Base-by-base conservation (phyloP, 1,140 invertebrate genomes). In the Nephila pilipes region DNA sequence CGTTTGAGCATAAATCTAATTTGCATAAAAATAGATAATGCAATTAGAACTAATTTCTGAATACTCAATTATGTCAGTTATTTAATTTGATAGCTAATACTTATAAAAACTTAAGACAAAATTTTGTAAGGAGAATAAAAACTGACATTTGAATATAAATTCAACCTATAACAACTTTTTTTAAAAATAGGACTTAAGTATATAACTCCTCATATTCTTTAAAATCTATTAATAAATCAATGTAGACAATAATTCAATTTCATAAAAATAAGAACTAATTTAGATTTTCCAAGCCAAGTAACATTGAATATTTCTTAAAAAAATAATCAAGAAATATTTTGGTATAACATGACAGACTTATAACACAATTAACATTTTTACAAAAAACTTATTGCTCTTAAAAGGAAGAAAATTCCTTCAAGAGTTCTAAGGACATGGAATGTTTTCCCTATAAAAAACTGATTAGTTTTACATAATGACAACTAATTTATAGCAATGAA, bases 371-470 rank as follows among this genome's bases (percentile, higher is more conserved):
- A 18, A 75, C 69, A 75, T 16, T 29, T 18, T 18, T 32, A 69
- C 25, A 75, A 75, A 75, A 69, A 65, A 32, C 69, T 75, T 36
- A 18, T 1, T 32, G 12, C 69, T 75, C 69, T 32, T 18, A n/a
- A 25, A 65, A 65, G 63, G 63, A 25, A 85, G 46, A 85, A 25
- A 55, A 85, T 22, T 54, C 22, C 57, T 79, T 80, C 32, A 5
- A 79, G 18, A 80, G 75, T 25, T 5, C 55, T 57, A 80, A 90
- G 29, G 69, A 58, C 88, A 79, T 90, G 88, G 88, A 90, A 90
- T 90, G 69, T 90, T 79, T 36, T 38, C 46, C 75, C 69, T 79
- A n/a, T 79, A 36, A 38, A 87, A 36, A 38, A 46, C 36, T 65
- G 55, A 63, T 85, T 36, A 60, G n/a, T 46, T 81, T 81, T 46